Conservation (phyloP, 2,113 vertebrate genomes). For the Eulacestoma nigropectus region DNA sequence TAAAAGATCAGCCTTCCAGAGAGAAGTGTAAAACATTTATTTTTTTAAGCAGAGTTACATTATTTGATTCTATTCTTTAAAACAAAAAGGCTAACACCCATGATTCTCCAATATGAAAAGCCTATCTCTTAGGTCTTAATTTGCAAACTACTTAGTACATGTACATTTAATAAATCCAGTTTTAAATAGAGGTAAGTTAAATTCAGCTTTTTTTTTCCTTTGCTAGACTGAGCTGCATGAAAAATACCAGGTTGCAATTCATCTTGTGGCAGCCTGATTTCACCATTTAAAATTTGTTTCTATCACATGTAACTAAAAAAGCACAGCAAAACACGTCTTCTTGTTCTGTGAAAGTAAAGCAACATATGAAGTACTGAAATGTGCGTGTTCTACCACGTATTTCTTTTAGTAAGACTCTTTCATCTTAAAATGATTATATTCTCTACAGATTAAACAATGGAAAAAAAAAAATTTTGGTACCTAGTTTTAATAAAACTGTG, state of each 20-base stretch:
- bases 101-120: neutral
- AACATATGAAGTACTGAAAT: neutral
- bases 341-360: neutral
- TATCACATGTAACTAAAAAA: neutral
- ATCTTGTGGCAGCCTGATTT: neutral
- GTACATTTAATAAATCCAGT: neutral
- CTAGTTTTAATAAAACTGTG: neutral
- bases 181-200: neutral
- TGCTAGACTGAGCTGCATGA: neutral
- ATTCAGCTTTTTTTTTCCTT: neutral
- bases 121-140: neutral
- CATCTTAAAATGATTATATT: neutral
- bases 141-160: neutral
- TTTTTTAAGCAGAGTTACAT: neutral
- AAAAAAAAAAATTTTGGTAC: neutral
- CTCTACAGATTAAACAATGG: neutral
- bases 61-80: neutral
- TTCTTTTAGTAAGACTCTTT: neutral
- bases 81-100: neutral
- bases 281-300: neutral
- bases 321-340: neutral
- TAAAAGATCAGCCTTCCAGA: neutral
- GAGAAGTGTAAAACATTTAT: neutral
- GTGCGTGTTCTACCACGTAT: neutral
- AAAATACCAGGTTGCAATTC: neutral